These are phyloP conservation scores for Meda fulgida DNA, from an alignment of 2,797 vertebrate genomes.

Conservation along the genomic window DNA sequence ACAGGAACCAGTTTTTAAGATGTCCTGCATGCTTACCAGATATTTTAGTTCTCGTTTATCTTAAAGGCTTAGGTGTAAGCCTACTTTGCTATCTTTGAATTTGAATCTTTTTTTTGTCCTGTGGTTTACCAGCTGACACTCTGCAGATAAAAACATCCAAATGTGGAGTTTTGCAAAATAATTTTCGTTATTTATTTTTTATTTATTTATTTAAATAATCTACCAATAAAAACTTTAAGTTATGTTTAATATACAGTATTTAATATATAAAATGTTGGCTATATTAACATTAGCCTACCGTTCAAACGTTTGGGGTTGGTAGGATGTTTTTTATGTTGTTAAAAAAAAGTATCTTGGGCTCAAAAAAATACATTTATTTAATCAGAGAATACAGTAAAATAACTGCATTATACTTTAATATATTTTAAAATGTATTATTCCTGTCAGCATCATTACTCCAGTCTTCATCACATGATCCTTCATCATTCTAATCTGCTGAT, in stretches of 20 bases:
- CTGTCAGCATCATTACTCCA: not conserved
- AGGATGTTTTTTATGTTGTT: not conserved
- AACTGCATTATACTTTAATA: not conserved
- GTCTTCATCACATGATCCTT: too few relatives aligned
- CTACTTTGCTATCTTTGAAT: not conserved
- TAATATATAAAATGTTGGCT: not conserved
- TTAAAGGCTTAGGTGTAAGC: not conserved
- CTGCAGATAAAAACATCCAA: not conserved
- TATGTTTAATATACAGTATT: not conserved
- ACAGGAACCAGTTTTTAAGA: not conserved
- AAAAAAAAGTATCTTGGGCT: not conserved
- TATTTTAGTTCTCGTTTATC: not conserved
- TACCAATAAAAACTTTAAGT: not conserved
- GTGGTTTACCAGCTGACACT: not conserved
- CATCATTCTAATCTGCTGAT: not conserved
- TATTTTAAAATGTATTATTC: not conserved
- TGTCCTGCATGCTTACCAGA: not conserved
- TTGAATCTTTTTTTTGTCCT: not conserved
- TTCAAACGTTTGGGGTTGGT: not conserved
- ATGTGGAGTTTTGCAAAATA: not conserved
- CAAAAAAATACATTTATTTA: not conserved
- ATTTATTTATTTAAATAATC: not conserved
- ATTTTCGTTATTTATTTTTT: not conserved
- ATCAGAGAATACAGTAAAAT: not conserved
- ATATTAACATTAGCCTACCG: too few relatives aligned